Percentiles rank a stretch among this genome's conserved stretches.
phyloP scores from a whole-genome alignment of 2,797 vertebrate genomes.

The Parambassis ranga region DNA sequence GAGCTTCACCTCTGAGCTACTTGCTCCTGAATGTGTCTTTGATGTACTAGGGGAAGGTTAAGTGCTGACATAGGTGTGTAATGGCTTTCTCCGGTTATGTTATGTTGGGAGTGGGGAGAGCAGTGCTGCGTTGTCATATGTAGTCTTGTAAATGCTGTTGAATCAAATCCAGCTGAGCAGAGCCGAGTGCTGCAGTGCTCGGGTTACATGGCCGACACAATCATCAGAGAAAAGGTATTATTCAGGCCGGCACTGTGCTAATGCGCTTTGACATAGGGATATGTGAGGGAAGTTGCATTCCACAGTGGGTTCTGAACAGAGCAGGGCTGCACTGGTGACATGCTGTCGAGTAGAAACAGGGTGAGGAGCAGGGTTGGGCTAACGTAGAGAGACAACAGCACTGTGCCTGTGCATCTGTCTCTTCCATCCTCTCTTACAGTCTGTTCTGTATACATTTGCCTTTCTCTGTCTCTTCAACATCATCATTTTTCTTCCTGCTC shows the following conservation, averaged over 20 bases:
- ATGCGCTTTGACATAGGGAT: conserved; percentile 40
- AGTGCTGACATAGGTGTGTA: conserved; percentile 56
- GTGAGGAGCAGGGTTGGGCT: conserved; percentile 31
- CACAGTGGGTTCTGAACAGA: conserved; percentile 41
- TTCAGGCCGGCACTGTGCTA: conserved; percentile 11
- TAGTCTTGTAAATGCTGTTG: conserved; percentile 55
- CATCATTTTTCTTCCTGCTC: conserved; percentile 43
- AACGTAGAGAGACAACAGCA: conserved; percentile 43
- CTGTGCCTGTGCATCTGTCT: conserved; percentile 5
- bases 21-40: conserved; percentile 53
- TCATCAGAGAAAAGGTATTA: conserved; percentile 29
- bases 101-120: conserved; percentile 19
- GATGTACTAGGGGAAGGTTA: conserved; percentile 55
- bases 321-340: conserved; percentile 45
- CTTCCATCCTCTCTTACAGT: background rate
- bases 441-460: background rate
- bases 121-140: conserved; percentile 44
- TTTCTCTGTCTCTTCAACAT: conserved; percentile 20
- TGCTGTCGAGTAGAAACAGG: conserved; percentile 31
- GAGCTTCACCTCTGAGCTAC: conserved; percentile 31
- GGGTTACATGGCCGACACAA: conserved; percentile 41
- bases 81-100: conserved; percentile 48
- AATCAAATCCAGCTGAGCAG: conserved; percentile 44
- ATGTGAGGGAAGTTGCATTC: conserved; percentile 43
- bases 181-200: conserved; percentile 45